phyloP scores from a whole-genome alignment of 2,113 vertebrate genomes.

The Piprites chloris region DNA sequence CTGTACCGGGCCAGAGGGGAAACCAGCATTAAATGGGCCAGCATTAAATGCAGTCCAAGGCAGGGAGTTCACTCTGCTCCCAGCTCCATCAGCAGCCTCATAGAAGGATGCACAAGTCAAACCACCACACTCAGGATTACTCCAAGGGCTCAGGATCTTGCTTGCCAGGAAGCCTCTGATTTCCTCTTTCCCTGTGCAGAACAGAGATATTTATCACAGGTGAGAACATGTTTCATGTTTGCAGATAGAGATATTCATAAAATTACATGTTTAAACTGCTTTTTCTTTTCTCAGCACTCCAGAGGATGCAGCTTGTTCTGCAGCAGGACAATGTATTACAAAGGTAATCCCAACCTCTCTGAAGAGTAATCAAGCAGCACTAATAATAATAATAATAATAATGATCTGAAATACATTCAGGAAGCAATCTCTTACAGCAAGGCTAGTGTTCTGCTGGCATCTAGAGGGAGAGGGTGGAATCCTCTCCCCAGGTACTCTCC shows the following conservation, averaged over 20 bases:
- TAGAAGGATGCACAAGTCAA: not conserved
- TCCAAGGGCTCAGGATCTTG: not conserved
- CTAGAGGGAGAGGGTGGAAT: conserved; percentile 45
- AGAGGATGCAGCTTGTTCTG: not conserved
- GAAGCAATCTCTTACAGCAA: not conserved
- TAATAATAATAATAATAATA: too few species aligned
- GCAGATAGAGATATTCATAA: not conserved
- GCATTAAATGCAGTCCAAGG: not conserved
- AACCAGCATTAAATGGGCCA: not conserved
- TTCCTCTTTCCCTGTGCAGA: not conserved
- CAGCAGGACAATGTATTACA: not conserved
- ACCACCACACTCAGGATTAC: not conserved
- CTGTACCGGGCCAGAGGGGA: not conserved
- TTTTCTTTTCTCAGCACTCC: not conserved
- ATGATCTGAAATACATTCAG: not conserved
- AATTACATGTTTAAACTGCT: not conserved
- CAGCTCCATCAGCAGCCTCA: not conserved
- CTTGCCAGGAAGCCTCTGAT: not conserved
- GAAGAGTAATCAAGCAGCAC: not conserved
- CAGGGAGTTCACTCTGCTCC: not conserved
- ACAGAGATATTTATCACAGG: not conserved
- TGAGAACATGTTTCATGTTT: not conserved
- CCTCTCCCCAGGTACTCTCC: not conserved
- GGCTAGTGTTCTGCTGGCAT: conserved; percentile 27
- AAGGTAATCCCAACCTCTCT: not conserved